Percentiles rank a stretch among this genome's conserved stretches.
Conservation (phyloP, 2,888 invertebrate genomes). For the Cheilosia scutellata region DNA sequence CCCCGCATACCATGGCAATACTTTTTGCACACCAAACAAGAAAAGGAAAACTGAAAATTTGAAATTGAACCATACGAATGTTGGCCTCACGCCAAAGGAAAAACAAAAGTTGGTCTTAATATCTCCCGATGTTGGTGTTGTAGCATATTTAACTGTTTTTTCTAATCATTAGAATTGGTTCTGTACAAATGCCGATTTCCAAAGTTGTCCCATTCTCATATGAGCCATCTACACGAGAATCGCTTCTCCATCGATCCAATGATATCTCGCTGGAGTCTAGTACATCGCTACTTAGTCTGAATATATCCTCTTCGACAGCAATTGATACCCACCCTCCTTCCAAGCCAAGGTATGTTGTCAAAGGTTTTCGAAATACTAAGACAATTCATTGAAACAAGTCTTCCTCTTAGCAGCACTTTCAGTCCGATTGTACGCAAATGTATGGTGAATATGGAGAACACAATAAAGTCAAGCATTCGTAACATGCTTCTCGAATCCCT, state of each 20-base stretch:
- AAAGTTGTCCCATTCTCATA: constrained; percentile 37
- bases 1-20: constrained; percentile 72
- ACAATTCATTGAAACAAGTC: not conserved
- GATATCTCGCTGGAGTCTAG: constrained; percentile 76
- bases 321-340: constrained; percentile 74
- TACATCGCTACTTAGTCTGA: constrained; percentile 77
- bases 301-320: constrained; percentile 79
- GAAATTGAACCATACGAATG: constrained; percentile 78
- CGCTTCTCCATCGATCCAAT: constrained; percentile 65
- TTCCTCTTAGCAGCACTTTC: constrained; percentile 63
- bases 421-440: constrained; percentile 79
- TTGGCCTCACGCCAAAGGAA: constrained; percentile 78
- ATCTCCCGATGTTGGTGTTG: not conserved
- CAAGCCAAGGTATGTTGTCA: constrained; percentile 25
- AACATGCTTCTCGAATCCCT: constrained; percentile 69
- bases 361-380: not conserved
- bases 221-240: constrained; percentile 61
- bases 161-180: constrained; percentile 41
- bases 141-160: not conserved
- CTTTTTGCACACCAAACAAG: constrained; percentile 79
- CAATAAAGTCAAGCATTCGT: constrained; percentile 77
- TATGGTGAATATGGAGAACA: constrained; percentile 77
- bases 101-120: constrained; percentile 76
- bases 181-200: constrained; percentile 59
- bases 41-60: constrained; percentile 66